Base-by-base conservation (phyloP, 2,888 invertebrate species). In the Mallateleia sp. region DNA sequence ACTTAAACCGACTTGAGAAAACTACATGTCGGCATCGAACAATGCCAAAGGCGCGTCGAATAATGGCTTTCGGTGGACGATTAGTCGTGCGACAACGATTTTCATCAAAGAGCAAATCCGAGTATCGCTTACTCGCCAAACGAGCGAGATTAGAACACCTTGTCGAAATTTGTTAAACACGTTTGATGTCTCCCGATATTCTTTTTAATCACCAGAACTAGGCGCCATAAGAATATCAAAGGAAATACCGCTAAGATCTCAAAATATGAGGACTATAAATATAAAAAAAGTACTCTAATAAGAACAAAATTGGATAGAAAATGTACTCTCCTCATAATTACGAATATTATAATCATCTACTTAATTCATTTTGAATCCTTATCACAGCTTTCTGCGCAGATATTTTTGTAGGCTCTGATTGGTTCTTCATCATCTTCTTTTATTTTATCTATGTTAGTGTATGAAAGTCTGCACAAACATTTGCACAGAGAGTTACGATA, bases 241-340 rank as follows among this genome's bases (percentile, higher is more conserved):
- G 45, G 32, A 50, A 64, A 20, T 32, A 45, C 79, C 71, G 69
- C 64, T 98, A 75, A 6, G 28, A 28, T 28, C 28, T 8, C 4
- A 28, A 28, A 28, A 28, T 28, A 28, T 28, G 28, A 8, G 8
- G 8, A 28, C 28, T 28, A 28, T 6, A 28, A 28, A 28, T n/a
- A n/a, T n/a, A n/a, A n/a, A n/a, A n/a, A n/a, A n/a, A n/a, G n/a
- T n/a, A n/a, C n/a, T n/a, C n/a, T n/a, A n/a, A n/a, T n/a, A n/a
- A n/a, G n/a, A n/a, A n/a, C n/a, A n/a, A n/a, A n/a, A n/a, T n/a
- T n/a, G n/a, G n/a, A n/a, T n/a, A n/a, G n/a, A n/a, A n/a, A n/a
- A n/a, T n/a, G n/a, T n/a, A n/a, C n/a, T n/a, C n/a, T 28, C 28
- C 8, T 28, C 28, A 28, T 28, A 28, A 28, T 28, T 28, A n/a